Evolutionary conservation across 1,140 invertebrate genomes (phyloP), one percentile per base, ranked within the genome.

Genomic region (Acromyrmex echinatior): DNA sequence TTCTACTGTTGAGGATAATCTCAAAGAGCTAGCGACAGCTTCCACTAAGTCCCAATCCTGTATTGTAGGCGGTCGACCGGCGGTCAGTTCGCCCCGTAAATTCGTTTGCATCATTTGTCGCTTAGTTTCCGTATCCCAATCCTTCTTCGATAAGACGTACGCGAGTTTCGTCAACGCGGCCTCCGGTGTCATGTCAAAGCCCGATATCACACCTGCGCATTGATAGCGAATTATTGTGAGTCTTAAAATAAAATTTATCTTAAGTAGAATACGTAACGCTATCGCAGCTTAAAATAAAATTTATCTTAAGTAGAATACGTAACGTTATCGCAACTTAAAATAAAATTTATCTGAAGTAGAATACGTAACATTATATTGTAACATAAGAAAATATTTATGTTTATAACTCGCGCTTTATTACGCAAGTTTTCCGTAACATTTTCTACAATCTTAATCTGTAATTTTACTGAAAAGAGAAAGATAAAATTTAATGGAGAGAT

Each of bases 151-250:
- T 5, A 99, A 95, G 0, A 99, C 98, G 91, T 99, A 99, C 1
- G 97, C 96, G 0, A 99, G 95, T 95, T 99, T 99, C 1, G 98
- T 97, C 0, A 99, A 95, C 0, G 99, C 98, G 0, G 99, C 98
- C 95, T 99, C 99, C 0, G 98, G 97, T 0, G 99, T 99, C 98
- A 99, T 99, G 93, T 99, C 99, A 80, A 96, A 97, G 0, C 99
- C 99, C 0, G 98, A 97, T 68, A 99, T 97, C 5, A 99, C 97
- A 9, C 99, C 99, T 91, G 14, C 5, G 31, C 5, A 51, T 66
- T 35, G 39, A 80, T 51, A 76, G 16, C 35, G 16, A 66, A 25
- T 71, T 31, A 49, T 12, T 31, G n/a, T 14, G 7, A 56, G 14
- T 21, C 7, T 10, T 68, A 39, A 65, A 65, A 53, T 73, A 56